A percentile compares a stretch with the other conserved stretches of the same genome.
Evolutionary conservation across 1,140 invertebrate genomes (phyloP).

Genomic region (Drosophila ambigua): DNA sequence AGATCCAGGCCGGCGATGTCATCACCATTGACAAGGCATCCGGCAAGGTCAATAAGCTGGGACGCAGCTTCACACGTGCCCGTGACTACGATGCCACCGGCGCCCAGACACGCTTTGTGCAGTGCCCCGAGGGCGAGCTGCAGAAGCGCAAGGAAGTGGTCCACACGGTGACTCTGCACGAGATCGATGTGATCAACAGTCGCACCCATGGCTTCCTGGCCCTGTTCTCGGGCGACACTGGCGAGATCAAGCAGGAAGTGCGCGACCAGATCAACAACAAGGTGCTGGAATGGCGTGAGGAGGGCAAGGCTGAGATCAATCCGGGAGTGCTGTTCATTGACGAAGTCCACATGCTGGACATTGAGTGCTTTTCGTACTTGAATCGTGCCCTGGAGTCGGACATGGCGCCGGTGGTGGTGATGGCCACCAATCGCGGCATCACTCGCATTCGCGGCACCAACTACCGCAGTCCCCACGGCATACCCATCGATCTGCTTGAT

Average conservation of each 20-base stretch:
- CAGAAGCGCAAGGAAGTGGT: slow-evolving; percentile 99
- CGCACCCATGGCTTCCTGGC: slow-evolving; percentile 98
- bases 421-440: slow-evolving; percentile 99
- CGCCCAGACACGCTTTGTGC: slow-evolving; percentile 96
- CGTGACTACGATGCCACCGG: slow-evolving; percentile 99
- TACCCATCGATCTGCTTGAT: slow-evolving; percentile 98
- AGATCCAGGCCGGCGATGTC: slow-evolving; percentile 97
- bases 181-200: slow-evolving; percentile 99
- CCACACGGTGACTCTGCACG: slow-evolving; percentile 99
- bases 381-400: slow-evolving; percentile 98
- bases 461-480: slow-evolving; percentile 96
- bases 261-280: slow-evolving; percentile 99
- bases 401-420: slow-evolving; percentile 98
- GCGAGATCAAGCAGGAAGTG: slow-evolving; percentile 99
- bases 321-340: slow-evolving; percentile 97
- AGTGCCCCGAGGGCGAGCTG: slow-evolving; percentile 99
- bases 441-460: slow-evolving; percentile 97
- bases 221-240: slow-evolving; percentile 98
- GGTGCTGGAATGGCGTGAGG: slow-evolving; percentile 99
- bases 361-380: slow-evolving; percentile 99
- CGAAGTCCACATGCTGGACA: slow-evolving; percentile 99
- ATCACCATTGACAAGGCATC: slow-evolving; percentile 99
- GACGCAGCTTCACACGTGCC: slow-evolving; percentile 97
- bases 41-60: slow-evolving; percentile 97
- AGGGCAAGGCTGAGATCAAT: slow-evolving; percentile 99